Conservation (phyloP, 2,888 invertebrate species). For the Drosophila meridionalis region DNA sequence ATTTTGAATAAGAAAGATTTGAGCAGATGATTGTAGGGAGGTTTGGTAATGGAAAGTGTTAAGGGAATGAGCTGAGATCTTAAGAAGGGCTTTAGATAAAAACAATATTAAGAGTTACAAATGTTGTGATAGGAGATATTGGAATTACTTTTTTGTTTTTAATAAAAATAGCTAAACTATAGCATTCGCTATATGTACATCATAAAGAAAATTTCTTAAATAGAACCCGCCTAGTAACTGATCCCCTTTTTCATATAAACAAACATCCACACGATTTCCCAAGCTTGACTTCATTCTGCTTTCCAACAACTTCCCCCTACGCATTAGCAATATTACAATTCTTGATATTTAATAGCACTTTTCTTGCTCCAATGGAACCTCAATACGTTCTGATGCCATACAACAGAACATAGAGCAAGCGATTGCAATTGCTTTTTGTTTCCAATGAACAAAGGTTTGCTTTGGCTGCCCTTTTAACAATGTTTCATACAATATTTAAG, state of each 20-base stretch:
- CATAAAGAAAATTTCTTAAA: too few species aligned
- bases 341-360: background rate
- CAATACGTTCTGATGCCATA: background rate
- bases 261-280: background rate
- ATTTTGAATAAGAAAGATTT: background rate
- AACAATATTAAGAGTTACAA: background rate
- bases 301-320: background rate
- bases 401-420: background rate
- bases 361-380: constrained; percentile 1
- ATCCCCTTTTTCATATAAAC: background rate
- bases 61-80: background rate
- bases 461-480: background rate
- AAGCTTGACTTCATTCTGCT: background rate
- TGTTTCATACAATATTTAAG: constrained; percentile 8
- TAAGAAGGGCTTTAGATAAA: background rate
- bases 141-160: too few species aligned
- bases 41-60: background rate
- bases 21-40: background rate
- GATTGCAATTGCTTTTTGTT: constrained; percentile 3
- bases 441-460: constrained; percentile 1
- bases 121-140: too few species aligned
- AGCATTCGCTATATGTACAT: too few species aligned
- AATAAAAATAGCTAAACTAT: too few species aligned
- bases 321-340: constrained; percentile 10
- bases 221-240: background rate